Evolutionary conservation across 2,113 vertebrate species (phyloP), one percentile per base, ranked within the genome.

Genomic region (Gulo gulo): DNA sequence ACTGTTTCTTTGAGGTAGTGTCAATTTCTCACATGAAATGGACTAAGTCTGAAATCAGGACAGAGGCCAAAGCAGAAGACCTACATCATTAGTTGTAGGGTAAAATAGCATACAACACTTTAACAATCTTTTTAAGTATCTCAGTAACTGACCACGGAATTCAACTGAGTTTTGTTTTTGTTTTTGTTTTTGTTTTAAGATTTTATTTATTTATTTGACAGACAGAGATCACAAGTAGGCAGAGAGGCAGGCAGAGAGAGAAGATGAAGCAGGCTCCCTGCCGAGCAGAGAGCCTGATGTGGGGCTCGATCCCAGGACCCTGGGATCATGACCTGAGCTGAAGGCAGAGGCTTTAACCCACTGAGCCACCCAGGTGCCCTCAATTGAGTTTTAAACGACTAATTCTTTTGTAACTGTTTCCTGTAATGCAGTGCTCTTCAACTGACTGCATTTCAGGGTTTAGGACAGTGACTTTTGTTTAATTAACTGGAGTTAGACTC

Each of bases 381-480:
- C 23, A 57, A 20, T 0, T 91, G 31, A 83, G 50, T 93, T 93
- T 91, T 88, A 73, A 91, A 81, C 6, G 29, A 55, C 50, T 39
- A 4, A 10, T 69, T 8, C 13, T 24, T 86, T 94, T 71, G 79
- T 4, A 74, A 83, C 14, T 81, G 67, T 85, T 85, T 93, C 15
- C 34, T 61, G 39, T 55, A 74, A 91, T 45, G 16, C 55, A 90
- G 26, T 86, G 29, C 45, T 88, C 11, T 93, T 81, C 78, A 71
- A 82, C 23, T 18, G 45, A 82, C 29, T 82, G 42, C 7, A 71
- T 42, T 96, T 71, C 7, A 73, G 45, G 86, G 82, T 93, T 76
- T 50, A 86, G 26, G 6, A 76, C 31, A 96, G 83, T 93, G 24
- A 85, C 71, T 91, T 95, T 92, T 2, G 79, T 61, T 93, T 93